phyloP scores from a whole-genome alignment of 2,113 vertebrate species.

The Puma concolor region DNA sequence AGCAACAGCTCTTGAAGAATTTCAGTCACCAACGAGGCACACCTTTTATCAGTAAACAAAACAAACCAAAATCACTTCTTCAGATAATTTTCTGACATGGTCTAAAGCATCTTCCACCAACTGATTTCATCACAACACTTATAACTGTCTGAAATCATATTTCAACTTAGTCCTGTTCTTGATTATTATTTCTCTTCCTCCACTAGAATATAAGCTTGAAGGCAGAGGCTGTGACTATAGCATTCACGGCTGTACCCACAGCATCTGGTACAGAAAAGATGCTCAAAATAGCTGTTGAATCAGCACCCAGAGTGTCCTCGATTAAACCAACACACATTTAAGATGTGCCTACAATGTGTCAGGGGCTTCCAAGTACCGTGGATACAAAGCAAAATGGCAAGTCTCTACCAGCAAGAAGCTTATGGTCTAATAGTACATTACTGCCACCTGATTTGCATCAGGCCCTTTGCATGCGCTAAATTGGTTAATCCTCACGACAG shows the following conservation, averaged over 20 bases:
- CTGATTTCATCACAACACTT: background rate
- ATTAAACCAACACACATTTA: background rate
- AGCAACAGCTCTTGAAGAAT: background rate
- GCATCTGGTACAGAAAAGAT: background rate
- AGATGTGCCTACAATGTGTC: background rate
- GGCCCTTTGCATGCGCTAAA: background rate
- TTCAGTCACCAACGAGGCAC: background rate
- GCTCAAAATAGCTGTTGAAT: background rate
- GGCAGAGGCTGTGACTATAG: background rate
- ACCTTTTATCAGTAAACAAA: background rate
- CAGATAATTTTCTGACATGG: background rate
- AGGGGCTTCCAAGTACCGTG: background rate
- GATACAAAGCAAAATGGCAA: background rate
- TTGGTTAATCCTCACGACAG: background rate
- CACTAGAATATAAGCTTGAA: background rate
- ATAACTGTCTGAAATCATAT: background rate
- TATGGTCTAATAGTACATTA: fast-evolving
- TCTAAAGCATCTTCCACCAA: background rate
- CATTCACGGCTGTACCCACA: background rate
- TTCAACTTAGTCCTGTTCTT: background rate
- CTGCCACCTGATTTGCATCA: background rate
- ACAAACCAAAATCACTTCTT: background rate
- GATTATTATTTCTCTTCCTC: background rate
- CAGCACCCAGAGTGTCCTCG: background rate
- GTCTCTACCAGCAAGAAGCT: background rate